Evolutionary conservation across 2,888 invertebrate species (phyloP), one percentile per base, ranked within the genome.

Genomic region (Scelioninae gen. 1): DNA sequence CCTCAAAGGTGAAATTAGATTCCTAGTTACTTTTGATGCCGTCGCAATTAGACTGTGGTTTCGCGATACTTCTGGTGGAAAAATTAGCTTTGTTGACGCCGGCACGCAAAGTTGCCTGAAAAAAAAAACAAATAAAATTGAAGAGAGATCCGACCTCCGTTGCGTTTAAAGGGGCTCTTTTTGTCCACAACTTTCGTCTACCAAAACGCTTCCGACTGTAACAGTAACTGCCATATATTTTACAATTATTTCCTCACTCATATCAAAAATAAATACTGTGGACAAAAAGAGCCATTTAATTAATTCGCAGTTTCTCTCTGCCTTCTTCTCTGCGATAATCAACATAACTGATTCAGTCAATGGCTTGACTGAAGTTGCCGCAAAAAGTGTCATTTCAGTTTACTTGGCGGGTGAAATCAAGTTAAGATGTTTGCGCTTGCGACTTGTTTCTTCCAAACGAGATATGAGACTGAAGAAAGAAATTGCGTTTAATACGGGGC

Each of bases 191-290:
- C 34, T 69, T 55, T 29, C 32, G 55, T 15, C 43, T 34, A 13
- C 68, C 15, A 2, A 68, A 55, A 40, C 23, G 34, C 5, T 45
- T 34, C 34, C 8, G 23, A 23, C 23, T 31, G 60, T 71, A 60
- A 69, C 69, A 58, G 11, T 49, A 69, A 71, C 49, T 51, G 13
- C 11, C 40, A 23, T 60, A 60, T 51, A 60, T 40, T 71, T 49
- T 69, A 58, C 47, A 56, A 60, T 51, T 60, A 51, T 13, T 29
- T 58, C 56, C 11, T 29, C 32, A 53, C 16, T 72, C 60, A 10
- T 72, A 72, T 72, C 63, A 74, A 63, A 63, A 63, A 74, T 74
- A 74, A 63, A 74, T 38, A 47, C n/a, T 23, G 13, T 55, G 40
- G 45, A 15, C 74, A 53, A 53, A 53, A 23, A 51, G 60, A 43